Conservation (phyloP, 2,113 vertebrate genomes). For the Neoarius graeffei region DNA sequence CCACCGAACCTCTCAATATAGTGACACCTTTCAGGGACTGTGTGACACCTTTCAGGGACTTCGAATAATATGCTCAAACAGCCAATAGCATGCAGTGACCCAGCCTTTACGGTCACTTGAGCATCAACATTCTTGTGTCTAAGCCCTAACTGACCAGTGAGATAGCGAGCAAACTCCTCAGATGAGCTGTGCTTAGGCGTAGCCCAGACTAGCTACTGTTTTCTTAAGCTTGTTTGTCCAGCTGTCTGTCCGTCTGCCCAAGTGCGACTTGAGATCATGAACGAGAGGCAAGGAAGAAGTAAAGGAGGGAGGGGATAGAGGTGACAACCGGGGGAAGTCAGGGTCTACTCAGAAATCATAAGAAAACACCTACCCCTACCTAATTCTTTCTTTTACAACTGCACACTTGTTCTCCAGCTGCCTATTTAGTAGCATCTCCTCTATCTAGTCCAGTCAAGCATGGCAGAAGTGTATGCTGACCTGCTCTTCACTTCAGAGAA, state of each 20-base stretch:
- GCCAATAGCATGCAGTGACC: slow-evolving; percentile 16
- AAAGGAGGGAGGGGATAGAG: background rate
- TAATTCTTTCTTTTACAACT: no score
- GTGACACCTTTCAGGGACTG: background rate
- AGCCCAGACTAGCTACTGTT: slow-evolving; percentile 67
- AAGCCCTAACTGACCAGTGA: slow-evolving; percentile 56
- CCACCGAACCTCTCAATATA: background rate
- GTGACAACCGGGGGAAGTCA: no score
- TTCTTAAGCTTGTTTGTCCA: slow-evolving; percentile 74
- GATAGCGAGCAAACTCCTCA: slow-evolving; percentile 43
- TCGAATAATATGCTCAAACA: background rate
- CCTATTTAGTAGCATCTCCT: slow-evolving; percentile 54
- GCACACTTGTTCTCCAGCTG: slow-evolving; percentile 54
- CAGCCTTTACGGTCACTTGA: slow-evolving; percentile 46
- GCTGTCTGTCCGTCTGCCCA: slow-evolving; percentile 68
- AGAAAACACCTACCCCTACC: slow-evolving; percentile 41
- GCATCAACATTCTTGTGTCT: slow-evolving; percentile 59
- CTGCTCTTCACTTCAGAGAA: slow-evolving; percentile 34
- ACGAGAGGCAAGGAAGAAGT: background rate
- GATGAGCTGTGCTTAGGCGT: slow-evolving; percentile 66
- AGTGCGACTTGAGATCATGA: slow-evolving; percentile 58
- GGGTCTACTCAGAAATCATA: slow-evolving; percentile 32
- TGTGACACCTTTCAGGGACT: background rate
- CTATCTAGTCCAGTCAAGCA: slow-evolving; percentile 64
- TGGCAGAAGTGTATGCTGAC: slow-evolving; percentile 39